Evolutionary conservation across 30 jellyfish, hydroid and myxozoan species (phyloP).

Genomic region (Turritopsis dohrnii): DNA sequence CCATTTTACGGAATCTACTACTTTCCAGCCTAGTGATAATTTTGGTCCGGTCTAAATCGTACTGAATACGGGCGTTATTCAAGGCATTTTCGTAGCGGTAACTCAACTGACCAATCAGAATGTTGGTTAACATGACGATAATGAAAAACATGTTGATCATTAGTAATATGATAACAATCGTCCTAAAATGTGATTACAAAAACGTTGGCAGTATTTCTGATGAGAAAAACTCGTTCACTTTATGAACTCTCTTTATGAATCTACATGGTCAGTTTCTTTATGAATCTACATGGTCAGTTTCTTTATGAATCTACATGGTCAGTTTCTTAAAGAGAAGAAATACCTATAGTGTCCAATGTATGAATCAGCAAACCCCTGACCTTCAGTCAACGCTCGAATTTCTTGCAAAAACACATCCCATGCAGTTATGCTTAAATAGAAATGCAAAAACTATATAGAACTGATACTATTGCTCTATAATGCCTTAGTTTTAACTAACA

Average conservation of each 20-base stretch:
- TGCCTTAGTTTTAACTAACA: too few relatives aligned
- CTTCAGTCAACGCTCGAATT: conserved; percentile 54
- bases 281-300: too few relatives aligned
- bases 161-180: conserved; percentile 36
- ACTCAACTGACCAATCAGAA: conserved; percentile 86
- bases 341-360: conserved; percentile 29
- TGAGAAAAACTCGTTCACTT: too few relatives aligned
- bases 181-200: conserved; percentile 41
- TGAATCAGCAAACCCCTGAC: conserved; percentile 58
- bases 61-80: conserved; percentile 52
- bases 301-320: background rate
- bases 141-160: conserved; percentile 65
- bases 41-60: conserved; percentile 50
- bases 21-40: conserved; percentile 52
- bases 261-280: too few relatives aligned
- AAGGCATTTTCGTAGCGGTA: conserved; percentile 52
- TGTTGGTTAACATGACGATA: conserved; percentile 52
- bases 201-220: too few relatives aligned
- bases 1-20: conserved; percentile 48
- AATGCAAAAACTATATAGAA: background rate
- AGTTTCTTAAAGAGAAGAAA: background rate
- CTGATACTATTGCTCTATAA: too few relatives aligned
- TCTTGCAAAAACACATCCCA: conserved; percentile 53
- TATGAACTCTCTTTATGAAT: too few relatives aligned
- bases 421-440: conserved; percentile 37